A percentile compares a stretch with the other conserved stretches of the same genome.
Evolutionary conservation across 2,888 invertebrate genomes (phyloP).

Genomic region (Heliconius hortense): DNA sequence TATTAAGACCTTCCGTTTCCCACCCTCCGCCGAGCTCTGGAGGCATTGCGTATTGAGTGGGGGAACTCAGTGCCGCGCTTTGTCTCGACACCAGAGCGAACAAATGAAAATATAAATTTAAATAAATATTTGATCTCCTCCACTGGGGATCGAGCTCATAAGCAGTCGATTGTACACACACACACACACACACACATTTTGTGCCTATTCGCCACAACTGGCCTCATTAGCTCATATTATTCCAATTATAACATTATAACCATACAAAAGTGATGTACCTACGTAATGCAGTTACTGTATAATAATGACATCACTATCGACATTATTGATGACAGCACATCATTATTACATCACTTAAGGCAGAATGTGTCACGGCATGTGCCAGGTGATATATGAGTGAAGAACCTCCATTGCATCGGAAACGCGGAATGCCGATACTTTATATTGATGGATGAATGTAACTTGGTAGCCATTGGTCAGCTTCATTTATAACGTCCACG

Average conservation of each 20-base stretch:
- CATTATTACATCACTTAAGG: constrained; percentile 26
- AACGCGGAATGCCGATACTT: constrained; percentile 9
- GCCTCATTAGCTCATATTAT: neutral
- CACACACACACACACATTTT: too few species aligned
- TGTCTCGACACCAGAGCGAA: too few species aligned
- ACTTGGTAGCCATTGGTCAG: constrained; percentile 26
- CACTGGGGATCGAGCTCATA: too few species aligned
- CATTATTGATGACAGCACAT: constrained; percentile 33
- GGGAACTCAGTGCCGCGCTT: too few species aligned
- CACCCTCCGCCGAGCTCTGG: too few species aligned
- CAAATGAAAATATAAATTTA: too few species aligned
- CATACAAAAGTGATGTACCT: neutral
- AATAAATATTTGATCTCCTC: too few species aligned
- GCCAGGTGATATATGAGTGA: constrained; percentile 38
- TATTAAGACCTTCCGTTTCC: too few species aligned
- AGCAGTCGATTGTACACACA: too few species aligned
- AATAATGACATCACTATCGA: constrained; percentile 40
- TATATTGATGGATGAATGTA: constrained; percentile 26
- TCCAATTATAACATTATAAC: constrained; percentile 3
- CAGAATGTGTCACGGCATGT: constrained; percentile 34
- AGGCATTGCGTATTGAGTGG: too few species aligned
- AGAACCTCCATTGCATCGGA: constrained; percentile 32
- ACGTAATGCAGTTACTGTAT: constrained; percentile 17
- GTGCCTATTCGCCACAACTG: too few species aligned
- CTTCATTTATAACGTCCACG: constrained; percentile 19